Evolutionary conservation across 1,140 invertebrate species (phyloP), one percentile per base, ranked within the genome.

Genomic region (Ceratina calcarata): DNA sequence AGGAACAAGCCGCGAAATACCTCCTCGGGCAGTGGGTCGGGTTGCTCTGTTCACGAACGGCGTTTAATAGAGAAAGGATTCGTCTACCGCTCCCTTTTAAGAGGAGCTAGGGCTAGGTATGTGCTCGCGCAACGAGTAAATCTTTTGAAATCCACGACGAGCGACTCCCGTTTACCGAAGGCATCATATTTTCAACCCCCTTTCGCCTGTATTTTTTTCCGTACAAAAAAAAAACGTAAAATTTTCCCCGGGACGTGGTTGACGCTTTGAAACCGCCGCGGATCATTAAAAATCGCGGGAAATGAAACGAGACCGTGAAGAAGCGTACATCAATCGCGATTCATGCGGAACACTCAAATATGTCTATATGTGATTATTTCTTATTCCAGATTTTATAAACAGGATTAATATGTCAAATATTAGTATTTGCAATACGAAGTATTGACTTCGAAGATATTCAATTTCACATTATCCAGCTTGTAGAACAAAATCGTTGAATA

Each of bases 11-110:
- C 70, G 68, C 61, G 76, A 76, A 79, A 51, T 76, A 69, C 66
- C 55, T 80, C 82, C 71, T 57, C 60, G 55, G 78, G 80, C 66
- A 83, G 61, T 85, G 67, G 78, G 83, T 74, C 76, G 82, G 22
- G 6, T 10, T 1, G 45, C 10, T 51, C 45, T 27, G 70, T 61
- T 64, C 20, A 55, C 61, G 67, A 57, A 62, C 60, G 55, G 51
- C 60, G 76, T 78, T 83, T 82, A 78, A 84, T 65, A 62, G 16
- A 71, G 76, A 22, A 69, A 53, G 76, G 69, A 84, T 81, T 70
- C 68, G 66, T 53, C 68, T 58, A 58, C 32, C 49, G 1, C 27
- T 78, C 67, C 27, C 49, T 71, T 78, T 78, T 27, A 27, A 37
- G 37, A 20, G 60, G 32, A 3, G 22, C n/a, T 12, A 55, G 51